phyloP scores from a whole-genome alignment of 2,797 vertebrate genomes.

The Pipistrellus pipistrellus region DNA sequence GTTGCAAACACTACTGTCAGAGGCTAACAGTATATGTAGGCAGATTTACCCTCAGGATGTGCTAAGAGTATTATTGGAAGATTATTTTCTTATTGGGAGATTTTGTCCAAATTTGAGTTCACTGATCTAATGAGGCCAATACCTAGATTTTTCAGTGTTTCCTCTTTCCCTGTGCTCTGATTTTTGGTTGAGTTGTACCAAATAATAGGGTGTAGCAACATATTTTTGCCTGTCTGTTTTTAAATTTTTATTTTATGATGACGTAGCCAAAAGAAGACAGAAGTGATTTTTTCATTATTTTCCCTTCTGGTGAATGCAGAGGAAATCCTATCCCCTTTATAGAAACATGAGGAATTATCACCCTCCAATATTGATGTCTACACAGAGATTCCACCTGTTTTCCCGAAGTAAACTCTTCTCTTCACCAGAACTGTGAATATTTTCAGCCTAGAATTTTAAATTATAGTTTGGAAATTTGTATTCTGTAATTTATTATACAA shows the following conservation, averaged over 20 bases:
- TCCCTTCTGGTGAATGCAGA: constrained; percentile 8
- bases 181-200: background rate
- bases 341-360: constrained; percentile 34
- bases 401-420: background rate
- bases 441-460: constrained; percentile 40
- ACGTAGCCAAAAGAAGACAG: background rate
- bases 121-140: constrained; percentile 7
- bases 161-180: background rate
- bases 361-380: background rate
- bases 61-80: background rate
- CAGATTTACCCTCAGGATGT: background rate
- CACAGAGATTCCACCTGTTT: constrained; percentile 21
- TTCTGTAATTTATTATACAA: constrained; percentile 25
- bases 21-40: background rate
- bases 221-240: constrained; percentile 19
- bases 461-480: constrained; percentile 35
- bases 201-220: constrained; percentile 1
- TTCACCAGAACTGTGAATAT: background rate
- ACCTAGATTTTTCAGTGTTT: background rate
- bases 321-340: constrained; percentile 28
- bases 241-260: constrained; percentile 14
- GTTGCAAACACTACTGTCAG: background rate
- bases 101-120: constrained; percentile 33
- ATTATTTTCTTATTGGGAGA: background rate
- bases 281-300: constrained; percentile 25